Percentiles rank a stretch among this genome's conserved stretches.
Conservation (phyloP, 2,797 vertebrate genomes). For the Sebastiscus albofasciatus region DNA sequence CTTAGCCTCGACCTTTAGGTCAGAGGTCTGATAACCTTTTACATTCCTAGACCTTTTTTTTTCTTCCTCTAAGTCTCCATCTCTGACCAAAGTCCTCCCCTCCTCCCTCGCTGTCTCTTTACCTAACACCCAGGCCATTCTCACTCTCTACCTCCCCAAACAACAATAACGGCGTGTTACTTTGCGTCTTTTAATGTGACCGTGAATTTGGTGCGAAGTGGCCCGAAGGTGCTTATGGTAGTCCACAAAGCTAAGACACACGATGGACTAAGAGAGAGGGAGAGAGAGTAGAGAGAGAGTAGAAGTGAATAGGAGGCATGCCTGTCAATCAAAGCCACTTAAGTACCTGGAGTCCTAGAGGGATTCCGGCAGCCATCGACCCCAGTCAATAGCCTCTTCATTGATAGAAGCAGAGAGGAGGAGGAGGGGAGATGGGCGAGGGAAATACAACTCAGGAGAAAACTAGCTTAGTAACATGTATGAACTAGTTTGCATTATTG, state of each 20-base stretch:
- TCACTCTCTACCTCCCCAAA: constrained; percentile 4
- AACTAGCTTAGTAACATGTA: background rate
- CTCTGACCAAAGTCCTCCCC: background rate
- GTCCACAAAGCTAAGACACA: background rate
- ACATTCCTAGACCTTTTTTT: constrained; percentile 73
- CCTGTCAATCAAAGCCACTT: constrained; percentile 72
- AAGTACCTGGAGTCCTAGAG: constrained; percentile 58
- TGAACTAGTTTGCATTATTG: background rate
- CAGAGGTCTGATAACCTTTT: constrained; percentile 74
- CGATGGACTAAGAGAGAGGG: background rate
- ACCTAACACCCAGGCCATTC: background rate
- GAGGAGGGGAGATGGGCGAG: background rate
- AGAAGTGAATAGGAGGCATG: constrained; percentile 27
- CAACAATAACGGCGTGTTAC: background rate
- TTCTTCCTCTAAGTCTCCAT: constrained; percentile 1
- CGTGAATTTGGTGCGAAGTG: background rate
- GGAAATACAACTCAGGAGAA: constrained; percentile 7
- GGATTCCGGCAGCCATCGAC: constrained; percentile 62
- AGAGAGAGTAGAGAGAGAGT: background rate
- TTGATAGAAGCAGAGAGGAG: constrained; percentile 62
- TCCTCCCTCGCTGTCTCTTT: background rate
- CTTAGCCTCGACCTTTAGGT: constrained; percentile 52
- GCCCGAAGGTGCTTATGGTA: background rate
- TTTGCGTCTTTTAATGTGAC: constrained; percentile 15
- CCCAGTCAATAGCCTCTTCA: constrained; percentile 68